Evolutionary conservation across 2,113 vertebrate species (phyloP).

Genomic region (Ardeotis arabs): DNA sequence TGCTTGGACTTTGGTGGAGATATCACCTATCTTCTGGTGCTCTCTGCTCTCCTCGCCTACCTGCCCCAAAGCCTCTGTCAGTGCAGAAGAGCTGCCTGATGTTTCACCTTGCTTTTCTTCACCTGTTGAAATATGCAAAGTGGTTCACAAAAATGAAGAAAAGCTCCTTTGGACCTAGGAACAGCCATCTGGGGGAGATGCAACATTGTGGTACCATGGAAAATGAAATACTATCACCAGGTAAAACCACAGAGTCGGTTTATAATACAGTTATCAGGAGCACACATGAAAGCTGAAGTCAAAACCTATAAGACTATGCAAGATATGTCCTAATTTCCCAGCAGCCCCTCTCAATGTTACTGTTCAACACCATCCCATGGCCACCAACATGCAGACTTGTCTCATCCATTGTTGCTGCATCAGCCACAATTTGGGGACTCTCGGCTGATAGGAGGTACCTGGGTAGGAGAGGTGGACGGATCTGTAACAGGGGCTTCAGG

Average conservation of each 20-base stretch:
- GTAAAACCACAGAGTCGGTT: not conserved
- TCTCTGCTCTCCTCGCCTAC: not conserved
- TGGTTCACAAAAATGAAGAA: not conserved
- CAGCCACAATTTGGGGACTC: not conserved
- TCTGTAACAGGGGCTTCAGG: not conserved
- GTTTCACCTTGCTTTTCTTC: not conserved
- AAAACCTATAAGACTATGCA: not conserved
- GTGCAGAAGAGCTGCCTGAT: not conserved
- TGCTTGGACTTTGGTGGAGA: not conserved
- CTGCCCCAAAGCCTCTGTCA: not conserved
- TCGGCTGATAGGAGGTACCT: accelerated
- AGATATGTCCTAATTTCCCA: not conserved
- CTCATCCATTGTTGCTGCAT: not conserved
- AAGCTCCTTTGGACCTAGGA: not conserved
- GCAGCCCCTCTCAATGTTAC: not conserved
- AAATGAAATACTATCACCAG: accelerated
- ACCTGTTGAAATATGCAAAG: not conserved
- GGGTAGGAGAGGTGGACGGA: not conserved
- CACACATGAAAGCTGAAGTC: not conserved
- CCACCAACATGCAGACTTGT: not conserved
- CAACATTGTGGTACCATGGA: accelerated
- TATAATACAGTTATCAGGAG: not conserved
- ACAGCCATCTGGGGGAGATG: not conserved
- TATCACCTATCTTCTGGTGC: not conserved
- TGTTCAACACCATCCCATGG: not conserved